Percentiles rank a stretch among this genome's conserved stretches.
These are phyloP conservation scores for Pyrgus malvae DNA, from an alignment of 2,888 invertebrate species.

Conservation along the genomic window DNA sequence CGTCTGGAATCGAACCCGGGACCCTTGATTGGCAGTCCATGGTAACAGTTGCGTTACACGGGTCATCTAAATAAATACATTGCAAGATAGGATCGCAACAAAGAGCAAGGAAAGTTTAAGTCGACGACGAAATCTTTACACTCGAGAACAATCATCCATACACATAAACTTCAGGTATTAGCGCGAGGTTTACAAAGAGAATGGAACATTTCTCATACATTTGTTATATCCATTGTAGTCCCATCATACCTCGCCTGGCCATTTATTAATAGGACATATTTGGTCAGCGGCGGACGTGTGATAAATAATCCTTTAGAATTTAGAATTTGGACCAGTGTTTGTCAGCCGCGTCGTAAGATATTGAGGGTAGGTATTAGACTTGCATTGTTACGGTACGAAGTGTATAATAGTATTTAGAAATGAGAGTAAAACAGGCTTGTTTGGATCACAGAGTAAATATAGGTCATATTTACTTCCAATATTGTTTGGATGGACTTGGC, in stretches of 20 bases:
- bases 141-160: neutral
- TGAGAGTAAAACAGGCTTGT: no score
- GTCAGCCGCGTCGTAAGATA: slow-evolving; percentile 37
- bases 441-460: no score
- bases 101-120: neutral
- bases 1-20: no score
- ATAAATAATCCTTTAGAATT: slow-evolving; percentile 60
- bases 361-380: slow-evolving; percentile 30
- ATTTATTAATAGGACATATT: slow-evolving; percentile 77
- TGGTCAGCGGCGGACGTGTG: slow-evolving; percentile 63
- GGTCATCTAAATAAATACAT: no score
- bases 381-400: slow-evolving; percentile 23
- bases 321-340: slow-evolving; percentile 32
- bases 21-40: no score
- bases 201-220: slow-evolving; percentile 57
- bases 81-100: no score
- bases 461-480: no score
- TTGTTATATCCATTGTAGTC: slow-evolving; percentile 57
- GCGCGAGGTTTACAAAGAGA: slow-evolving; percentile 38
- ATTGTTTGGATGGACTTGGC: no score
- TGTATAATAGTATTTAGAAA: neutral
- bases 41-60: no score
- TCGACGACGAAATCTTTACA: neutral
- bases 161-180: slow-evolving; percentile 4
- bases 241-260: slow-evolving; percentile 46